Conservation (phyloP, 1,140 invertebrate genomes). For the Drosophila bifasciata region DNA sequence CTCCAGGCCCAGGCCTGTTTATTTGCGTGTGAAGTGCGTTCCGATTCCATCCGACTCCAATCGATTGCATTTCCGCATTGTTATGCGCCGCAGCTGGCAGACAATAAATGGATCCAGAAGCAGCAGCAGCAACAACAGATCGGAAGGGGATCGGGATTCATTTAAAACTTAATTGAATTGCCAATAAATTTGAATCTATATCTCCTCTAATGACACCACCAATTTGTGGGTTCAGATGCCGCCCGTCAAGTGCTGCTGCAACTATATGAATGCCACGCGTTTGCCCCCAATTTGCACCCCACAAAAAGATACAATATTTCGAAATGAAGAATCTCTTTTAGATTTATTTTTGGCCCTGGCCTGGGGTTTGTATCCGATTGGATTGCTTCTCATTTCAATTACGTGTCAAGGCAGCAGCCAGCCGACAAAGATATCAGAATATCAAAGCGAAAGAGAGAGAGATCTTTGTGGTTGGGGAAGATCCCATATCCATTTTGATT, state of each 20-base stretch:
- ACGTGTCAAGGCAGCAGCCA: slow-evolving; percentile 39
- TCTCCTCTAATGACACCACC: slow-evolving; percentile 48
- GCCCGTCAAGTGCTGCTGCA: slow-evolving; percentile 31
- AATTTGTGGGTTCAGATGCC: slow-evolving; percentile 45
- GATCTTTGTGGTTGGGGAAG: slow-evolving; percentile 1
- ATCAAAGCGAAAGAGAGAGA: slow-evolving; percentile 1
- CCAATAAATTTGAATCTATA: slow-evolving; percentile 64
- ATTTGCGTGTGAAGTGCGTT: slow-evolving; percentile 76
- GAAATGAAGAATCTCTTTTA: slow-evolving; percentile 37
- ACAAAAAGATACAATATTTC: slow-evolving; percentile 22
- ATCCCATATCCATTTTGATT: slow-evolving; percentile 40
- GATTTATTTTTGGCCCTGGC: slow-evolving; percentile 35
- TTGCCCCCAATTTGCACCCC: slow-evolving; percentile 43
- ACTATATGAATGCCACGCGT: slow-evolving; percentile 35
- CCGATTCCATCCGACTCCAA: slow-evolving; percentile 60
- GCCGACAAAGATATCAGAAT: slow-evolving; percentile 41
- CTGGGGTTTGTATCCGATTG: background rate
- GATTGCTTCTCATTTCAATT: slow-evolving; percentile 26
- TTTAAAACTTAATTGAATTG: slow-evolving; percentile 53
- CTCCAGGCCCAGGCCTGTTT: slow-evolving; percentile 35
- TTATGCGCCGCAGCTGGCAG: slow-evolving; percentile 37
- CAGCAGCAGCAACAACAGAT: slow-evolving; percentile 6
- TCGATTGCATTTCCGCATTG: slow-evolving; percentile 73
- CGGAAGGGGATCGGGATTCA: slow-evolving; percentile 10
- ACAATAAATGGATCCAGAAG: slow-evolving; percentile 37